Percentiles rank a stretch among this genome's conserved stretches.
phyloP scores from a whole-genome alignment of 2,797 vertebrate species.

The Poeciliopsis paucimaculata region DNA sequence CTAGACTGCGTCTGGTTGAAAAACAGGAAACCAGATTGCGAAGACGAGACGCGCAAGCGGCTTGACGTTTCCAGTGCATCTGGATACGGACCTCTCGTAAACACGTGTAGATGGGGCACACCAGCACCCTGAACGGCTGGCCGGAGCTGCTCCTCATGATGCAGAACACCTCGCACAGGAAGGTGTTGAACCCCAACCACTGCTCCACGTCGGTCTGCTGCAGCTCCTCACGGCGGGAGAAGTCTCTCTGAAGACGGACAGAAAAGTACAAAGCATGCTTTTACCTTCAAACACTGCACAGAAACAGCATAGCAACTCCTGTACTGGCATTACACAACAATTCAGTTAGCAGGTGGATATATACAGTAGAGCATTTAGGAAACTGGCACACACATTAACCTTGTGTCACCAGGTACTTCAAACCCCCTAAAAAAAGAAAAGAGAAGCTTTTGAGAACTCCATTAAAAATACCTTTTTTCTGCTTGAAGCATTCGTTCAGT shows the following conservation, averaged over 20 bases:
- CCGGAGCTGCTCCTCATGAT: slow-evolving; percentile 95
- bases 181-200: slow-evolving; percentile 99
- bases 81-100: slow-evolving; percentile 80
- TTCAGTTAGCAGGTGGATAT: slow-evolving; percentile 42
- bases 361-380: slow-evolving; percentile 34
- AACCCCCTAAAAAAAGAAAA: slow-evolving; percentile 16
- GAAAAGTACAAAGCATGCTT: not conserved
- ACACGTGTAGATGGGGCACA: slow-evolving; percentile 98
- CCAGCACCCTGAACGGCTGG: slow-evolving; percentile 94
- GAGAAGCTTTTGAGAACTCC: slow-evolving; percentile 50
- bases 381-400: slow-evolving; percentile 63
- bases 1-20: slow-evolving; percentile 62
- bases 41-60: slow-evolving; percentile 10
- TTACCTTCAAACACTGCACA: slow-evolving; percentile 5
- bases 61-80: not conserved
- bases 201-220: slow-evolving; percentile 92
- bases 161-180: slow-evolving; percentile 95
- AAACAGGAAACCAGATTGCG: slow-evolving; percentile 60
- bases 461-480: slow-evolving; percentile 60
- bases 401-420: slow-evolving; percentile 35
- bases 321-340: slow-evolving; percentile 27
- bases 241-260: slow-evolving; percentile 86
- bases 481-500: slow-evolving; percentile 49
- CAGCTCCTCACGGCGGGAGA: slow-evolving; percentile 89
- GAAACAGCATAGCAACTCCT: slow-evolving; percentile 13